phyloP scores from a whole-genome alignment of 2,797 vertebrate species.

The Amblyopsis hoosieri region DNA sequence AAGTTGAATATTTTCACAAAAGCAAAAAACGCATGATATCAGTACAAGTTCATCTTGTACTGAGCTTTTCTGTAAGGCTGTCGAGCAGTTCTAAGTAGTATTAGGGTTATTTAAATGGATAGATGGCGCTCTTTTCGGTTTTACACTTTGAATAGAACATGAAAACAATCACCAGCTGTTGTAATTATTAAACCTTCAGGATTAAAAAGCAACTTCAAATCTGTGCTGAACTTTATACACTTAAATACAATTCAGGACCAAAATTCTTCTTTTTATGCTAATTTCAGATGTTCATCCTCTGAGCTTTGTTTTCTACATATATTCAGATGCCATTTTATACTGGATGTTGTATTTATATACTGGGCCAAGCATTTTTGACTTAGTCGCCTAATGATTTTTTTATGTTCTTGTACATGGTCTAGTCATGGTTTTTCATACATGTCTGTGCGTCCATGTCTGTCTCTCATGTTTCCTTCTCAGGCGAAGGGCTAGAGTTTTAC shows the following conservation, averaged over 20 bases:
- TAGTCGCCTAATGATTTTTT: conserved; percentile 67
- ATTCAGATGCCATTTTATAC: conserved; percentile 98
- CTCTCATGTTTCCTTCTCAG: conserved; percentile 92
- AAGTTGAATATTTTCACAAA: conserved; percentile 76
- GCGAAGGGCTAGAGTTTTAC: conserved; percentile 99
- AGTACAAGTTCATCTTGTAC: conserved; percentile 92
- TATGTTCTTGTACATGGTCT: conserved; percentile 82
- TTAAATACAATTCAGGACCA: conserved; percentile 95
- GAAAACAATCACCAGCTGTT: conserved; percentile 97
- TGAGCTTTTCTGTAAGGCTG: conserved; percentile 93
- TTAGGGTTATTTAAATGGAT: conserved; percentile 94
- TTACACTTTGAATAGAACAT: conserved; percentile 71
- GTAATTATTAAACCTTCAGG: conserved; percentile 95
- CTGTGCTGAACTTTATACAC: conserved; percentile 97
- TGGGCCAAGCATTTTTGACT: conserved; percentile 90
- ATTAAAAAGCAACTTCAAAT: conserved; percentile 98
- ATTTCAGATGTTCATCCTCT: conserved; percentile 86
- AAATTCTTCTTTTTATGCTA: conserved; percentile 89
- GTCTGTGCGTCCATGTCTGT: conserved; percentile 86
- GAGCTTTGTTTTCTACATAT: conserved; percentile 90
- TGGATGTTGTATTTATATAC: conserved; percentile 98
- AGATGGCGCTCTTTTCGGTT: conserved; percentile 98
- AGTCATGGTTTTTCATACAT: conserved; percentile 68
- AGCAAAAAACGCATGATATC: conserved; percentile 87
- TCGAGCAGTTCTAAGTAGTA: conserved; percentile 93